Conservation (phyloP, 1,140 invertebrate species). For the Cyclina sinensis region DNA sequence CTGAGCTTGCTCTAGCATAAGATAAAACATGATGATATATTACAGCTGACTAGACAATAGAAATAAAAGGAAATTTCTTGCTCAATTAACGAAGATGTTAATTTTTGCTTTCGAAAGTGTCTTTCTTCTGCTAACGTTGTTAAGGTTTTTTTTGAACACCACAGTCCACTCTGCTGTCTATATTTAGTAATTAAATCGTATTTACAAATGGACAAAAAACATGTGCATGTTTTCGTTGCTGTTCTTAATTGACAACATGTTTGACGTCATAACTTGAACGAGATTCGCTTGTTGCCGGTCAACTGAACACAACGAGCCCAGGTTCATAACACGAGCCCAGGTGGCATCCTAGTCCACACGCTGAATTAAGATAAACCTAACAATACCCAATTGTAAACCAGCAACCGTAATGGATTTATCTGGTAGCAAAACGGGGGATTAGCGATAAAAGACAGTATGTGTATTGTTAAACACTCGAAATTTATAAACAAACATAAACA, state of each 20-base stretch:
- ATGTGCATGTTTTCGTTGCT: constrained; percentile 16
- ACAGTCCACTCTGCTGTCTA: background rate
- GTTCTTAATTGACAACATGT: background rate
- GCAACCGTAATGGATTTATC: constrained; percentile 26
- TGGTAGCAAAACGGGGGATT: constrained; percentile 10
- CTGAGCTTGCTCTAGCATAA: no score
- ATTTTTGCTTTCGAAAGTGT: no score
- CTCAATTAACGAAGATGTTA: no score
- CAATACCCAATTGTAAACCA: constrained; percentile 6
- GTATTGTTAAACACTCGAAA: constrained; percentile 31
- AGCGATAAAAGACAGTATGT: constrained; percentile 7
- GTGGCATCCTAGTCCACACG: background rate
- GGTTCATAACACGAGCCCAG: background rate
- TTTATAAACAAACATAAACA: constrained; percentile 35
- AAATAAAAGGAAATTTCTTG: no score
- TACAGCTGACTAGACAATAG: no score
- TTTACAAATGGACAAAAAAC: constrained; percentile 6
- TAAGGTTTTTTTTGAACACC: no score
- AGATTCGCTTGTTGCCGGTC: constrained; percentile 14
- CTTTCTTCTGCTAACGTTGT: no score
- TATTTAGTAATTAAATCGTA: background rate
- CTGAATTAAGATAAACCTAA: background rate
- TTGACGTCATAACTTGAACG: background rate
- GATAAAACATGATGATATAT: no score
- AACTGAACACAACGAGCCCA: background rate